Evolutionary conservation across 2,113 vertebrate genomes (phyloP).

Genomic region (Vidua macroura): DNA sequence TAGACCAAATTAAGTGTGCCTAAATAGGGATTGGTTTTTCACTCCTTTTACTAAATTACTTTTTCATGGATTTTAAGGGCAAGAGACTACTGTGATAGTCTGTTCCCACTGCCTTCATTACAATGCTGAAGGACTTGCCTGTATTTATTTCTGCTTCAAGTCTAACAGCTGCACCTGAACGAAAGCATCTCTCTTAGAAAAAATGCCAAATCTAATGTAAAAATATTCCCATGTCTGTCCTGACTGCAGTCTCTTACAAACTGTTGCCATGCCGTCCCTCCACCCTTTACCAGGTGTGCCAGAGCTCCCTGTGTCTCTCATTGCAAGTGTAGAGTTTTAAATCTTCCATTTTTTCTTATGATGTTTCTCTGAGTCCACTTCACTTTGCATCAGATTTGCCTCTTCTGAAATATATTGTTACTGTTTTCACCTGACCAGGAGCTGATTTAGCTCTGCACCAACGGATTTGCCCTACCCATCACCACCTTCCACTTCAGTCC

Average conservation of each 20-base stretch:
- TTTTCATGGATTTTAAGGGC: constrained; percentile 59
- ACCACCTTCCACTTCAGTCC: neutral
- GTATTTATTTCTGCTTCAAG: constrained; percentile 39
- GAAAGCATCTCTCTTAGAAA: neutral
- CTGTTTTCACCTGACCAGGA: neutral
- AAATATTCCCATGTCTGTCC: neutral
- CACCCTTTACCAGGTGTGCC: neutral
- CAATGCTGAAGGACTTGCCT: neutral
- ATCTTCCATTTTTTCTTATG: neutral
- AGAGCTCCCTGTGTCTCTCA: neutral
- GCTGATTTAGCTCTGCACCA: neutral
- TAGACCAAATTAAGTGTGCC: constrained; percentile 39
- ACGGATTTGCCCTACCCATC: neutral
- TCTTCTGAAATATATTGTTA: neutral
- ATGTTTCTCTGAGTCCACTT: neutral
- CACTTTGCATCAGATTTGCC: neutral
- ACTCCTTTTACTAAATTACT: constrained; percentile 39
- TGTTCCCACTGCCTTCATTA: constrained; percentile 12
- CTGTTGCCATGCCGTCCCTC: neutral
- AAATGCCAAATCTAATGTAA: neutral
- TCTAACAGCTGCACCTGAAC: neutral
- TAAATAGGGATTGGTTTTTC: constrained; percentile 45
- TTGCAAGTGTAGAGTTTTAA: neutral
- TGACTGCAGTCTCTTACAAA: neutral
- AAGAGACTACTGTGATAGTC: neutral